Percentiles rank a stretch among this genome's conserved stretches.
These are phyloP conservation scores for Bilobella aurantiaca DNA, from an alignment of 1,140 invertebrate species.

Conservation along the genomic window DNA sequence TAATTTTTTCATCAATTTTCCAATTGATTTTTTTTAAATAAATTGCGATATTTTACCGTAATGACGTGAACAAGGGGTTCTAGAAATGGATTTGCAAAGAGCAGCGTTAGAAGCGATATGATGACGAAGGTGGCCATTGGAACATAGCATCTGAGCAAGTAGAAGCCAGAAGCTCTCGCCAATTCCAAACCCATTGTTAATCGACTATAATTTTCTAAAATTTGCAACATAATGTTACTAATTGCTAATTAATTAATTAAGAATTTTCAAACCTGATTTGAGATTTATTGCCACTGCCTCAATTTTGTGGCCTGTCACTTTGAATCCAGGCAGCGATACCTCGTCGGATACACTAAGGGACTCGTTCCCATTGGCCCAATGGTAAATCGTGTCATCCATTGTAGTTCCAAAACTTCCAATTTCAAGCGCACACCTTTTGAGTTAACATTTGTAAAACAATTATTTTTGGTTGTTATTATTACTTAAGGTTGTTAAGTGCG, in stretches of 20 bases:
- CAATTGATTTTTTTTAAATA: neutral
- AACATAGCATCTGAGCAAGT: neutral
- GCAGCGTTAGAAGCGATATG: neutral
- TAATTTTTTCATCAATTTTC: neutral
- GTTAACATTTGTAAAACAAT: neutral
- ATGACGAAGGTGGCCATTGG: neutral
- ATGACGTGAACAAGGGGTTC: neutral
- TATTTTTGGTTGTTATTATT: neutral
- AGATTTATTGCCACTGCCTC: neutral
- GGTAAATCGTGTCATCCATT: constrained; percentile 1
- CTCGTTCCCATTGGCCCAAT: neutral
- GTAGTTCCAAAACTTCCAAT: constrained; percentile 21
- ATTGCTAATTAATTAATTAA: too few species aligned
- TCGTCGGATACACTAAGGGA: neutral
- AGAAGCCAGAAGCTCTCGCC: neutral
- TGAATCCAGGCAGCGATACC: neutral
- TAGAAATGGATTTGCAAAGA: constrained; percentile 1
- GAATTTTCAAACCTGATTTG: neutral
- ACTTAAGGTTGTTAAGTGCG: neutral
- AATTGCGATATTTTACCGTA: neutral
- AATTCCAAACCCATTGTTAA: neutral
- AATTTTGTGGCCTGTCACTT: neutral
- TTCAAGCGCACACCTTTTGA: constrained; percentile 20
- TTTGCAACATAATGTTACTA: neutral
- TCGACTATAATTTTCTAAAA: constrained; percentile 2